Evolutionary conservation across 2,113 vertebrate genomes (phyloP).

Genomic region (Podiceps cristatus): DNA sequence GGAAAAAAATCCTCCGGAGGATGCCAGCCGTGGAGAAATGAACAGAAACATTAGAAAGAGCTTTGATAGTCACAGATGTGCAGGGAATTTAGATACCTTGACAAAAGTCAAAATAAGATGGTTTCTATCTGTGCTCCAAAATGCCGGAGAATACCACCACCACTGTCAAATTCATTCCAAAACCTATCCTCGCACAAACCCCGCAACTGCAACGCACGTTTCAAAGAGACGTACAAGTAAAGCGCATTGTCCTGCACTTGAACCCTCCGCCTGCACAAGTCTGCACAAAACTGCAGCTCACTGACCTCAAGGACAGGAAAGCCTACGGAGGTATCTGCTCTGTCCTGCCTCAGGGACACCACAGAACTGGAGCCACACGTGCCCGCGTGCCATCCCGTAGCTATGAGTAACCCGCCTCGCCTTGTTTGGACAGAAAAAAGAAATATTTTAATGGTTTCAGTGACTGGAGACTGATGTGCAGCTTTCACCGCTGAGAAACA

Average conservation of each 20-base stretch:
- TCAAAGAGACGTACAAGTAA: no score
- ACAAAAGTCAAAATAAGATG: not conserved
- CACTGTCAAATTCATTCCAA: not conserved
- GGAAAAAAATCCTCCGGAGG: not conserved
- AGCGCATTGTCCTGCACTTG: not conserved
- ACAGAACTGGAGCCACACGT: not conserved
- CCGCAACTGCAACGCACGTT: not conserved
- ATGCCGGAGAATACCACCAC: accelerated
- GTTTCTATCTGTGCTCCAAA: not conserved
- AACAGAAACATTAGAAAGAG: not conserved
- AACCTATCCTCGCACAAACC: not conserved
- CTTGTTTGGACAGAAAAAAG: not conserved
- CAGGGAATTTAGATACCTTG: not conserved
- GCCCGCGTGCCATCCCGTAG: accelerated
- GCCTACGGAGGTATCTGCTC: not conserved
- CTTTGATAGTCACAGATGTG: not conserved
- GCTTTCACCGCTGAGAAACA: accelerated
- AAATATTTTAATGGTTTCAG: not conserved
- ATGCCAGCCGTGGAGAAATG: not conserved
- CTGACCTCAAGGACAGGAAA: not conserved
- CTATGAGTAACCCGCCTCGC: not conserved
- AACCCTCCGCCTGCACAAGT: not conserved
- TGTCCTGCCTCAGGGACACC: accelerated
- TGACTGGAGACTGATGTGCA: not conserved
- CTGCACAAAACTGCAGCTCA: not conserved